Evolutionary conservation across 2,888 invertebrate species (phyloP).

Genomic region (Apotomis capreana): DNA sequence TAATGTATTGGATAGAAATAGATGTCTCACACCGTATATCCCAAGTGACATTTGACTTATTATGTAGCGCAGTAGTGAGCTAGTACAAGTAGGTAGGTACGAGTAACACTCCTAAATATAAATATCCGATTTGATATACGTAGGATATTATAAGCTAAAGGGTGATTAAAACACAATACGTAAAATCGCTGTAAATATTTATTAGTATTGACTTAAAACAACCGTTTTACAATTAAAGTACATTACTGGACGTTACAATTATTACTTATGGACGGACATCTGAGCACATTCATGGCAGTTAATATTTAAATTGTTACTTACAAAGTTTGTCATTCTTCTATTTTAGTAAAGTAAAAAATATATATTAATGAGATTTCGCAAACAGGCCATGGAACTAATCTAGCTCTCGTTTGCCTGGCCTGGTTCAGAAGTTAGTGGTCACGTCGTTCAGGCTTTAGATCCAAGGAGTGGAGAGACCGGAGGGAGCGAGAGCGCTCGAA

Average conservation of each 20-base stretch:
- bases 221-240: conserved; percentile 59
- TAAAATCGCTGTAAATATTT: conserved; percentile 69
- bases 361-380: conserved; percentile 16
- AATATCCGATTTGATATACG: no score
- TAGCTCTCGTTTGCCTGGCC: conserved; percentile 19
- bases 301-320: conserved; percentile 45
- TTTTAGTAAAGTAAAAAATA: conserved; percentile 29
- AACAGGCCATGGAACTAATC: conserved; percentile 8
- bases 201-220: conserved; percentile 74
- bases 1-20: no score
- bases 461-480: conserved; percentile 86
- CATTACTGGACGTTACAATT: conserved; percentile 46
- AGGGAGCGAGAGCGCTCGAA: conserved; percentile 93
- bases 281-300: conserved; percentile 69
- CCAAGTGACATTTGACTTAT: no score
- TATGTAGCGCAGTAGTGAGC: no score
- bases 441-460: conserved; percentile 78
- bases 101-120: no score
- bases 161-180: conserved; percentile 49
- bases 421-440: conserved; percentile 47
- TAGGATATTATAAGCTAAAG: neutral
- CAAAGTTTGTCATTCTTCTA: conserved; percentile 16
- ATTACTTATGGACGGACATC: conserved; percentile 55
- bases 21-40: no score
- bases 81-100: no score